These are phyloP conservation scores for Anhinga anhinga DNA, from an alignment of 2,113 vertebrate species.

Conservation along the genomic window DNA sequence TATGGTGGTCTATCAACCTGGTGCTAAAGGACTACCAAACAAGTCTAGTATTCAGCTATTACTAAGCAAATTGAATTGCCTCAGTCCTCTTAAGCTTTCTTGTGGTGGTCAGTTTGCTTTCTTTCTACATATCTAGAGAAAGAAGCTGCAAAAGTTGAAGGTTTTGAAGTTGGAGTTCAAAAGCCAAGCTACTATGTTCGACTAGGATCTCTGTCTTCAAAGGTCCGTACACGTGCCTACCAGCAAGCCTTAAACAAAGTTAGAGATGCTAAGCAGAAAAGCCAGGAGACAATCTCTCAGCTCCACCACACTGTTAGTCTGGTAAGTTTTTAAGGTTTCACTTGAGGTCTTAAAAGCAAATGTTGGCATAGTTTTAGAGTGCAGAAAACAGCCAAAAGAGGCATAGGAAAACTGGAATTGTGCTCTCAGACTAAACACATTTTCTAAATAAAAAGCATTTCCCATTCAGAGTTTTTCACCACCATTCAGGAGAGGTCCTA, in stretches of 20 bases:
- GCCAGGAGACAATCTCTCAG: constrained; percentile 84
- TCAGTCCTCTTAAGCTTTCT: background rate
- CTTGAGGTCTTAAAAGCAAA: background rate
- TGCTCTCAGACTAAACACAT: background rate
- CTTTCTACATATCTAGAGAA: constrained; percentile 57
- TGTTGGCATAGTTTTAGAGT: background rate
- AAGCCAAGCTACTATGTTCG: constrained; percentile 73
- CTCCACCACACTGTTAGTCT: constrained; percentile 82
- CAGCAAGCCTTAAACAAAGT: constrained; percentile 80
- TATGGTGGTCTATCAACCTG: background rate
- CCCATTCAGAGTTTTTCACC: background rate
- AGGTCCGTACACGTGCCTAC: constrained; percentile 78
- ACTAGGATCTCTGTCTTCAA: constrained; percentile 78
- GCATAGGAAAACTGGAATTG: background rate
- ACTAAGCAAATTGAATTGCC: background rate
- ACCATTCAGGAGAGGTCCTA: background rate
- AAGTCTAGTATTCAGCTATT: background rate
- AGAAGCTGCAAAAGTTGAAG: constrained; percentile 78
- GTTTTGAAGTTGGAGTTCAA: constrained; percentile 71
- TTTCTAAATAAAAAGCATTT: background rate
- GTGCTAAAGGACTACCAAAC: background rate
- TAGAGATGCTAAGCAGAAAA: constrained; percentile 78
- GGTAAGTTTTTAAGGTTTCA: constrained; percentile 74
- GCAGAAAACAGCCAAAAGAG: background rate
- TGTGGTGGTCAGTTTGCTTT: background rate